phyloP scores from a whole-genome alignment of 2,113 vertebrate genomes.

The Junco hyemalis region DNA sequence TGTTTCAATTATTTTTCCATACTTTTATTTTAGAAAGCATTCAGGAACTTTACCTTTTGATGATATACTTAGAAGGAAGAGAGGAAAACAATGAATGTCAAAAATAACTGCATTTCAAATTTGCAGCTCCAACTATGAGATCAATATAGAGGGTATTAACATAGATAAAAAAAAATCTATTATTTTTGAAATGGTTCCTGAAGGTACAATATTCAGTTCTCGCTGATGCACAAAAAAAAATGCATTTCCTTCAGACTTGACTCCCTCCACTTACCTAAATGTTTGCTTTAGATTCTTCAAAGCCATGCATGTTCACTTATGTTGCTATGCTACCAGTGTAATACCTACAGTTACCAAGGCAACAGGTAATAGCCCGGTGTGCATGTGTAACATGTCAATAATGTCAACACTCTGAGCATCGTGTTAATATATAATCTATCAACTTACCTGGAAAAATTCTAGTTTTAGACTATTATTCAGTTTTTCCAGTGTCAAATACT shows the following conservation, averaged over 20 bases:
- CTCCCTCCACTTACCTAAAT: background rate
- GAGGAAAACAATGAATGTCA: background rate
- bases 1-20: background rate
- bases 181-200: background rate
- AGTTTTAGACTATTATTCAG: background rate
- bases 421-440: background rate
- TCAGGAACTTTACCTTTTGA: background rate
- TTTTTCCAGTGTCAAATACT: background rate
- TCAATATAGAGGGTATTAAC: background rate
- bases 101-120: background rate
- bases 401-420: background rate
- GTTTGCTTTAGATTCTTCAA: background rate
- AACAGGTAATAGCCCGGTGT: background rate
- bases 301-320: background rate
- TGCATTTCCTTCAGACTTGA: background rate
- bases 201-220: background rate
- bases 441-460: background rate
- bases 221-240: background rate
- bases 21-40: background rate
- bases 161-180: rapidly evolving
- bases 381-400: background rate
- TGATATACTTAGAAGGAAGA: background rate
- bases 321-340: background rate
- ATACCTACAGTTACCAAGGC: background rate
- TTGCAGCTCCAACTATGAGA: background rate